A percentile compares a stretch with the other conserved stretches of the same genome.
phyloP scores from a whole-genome alignment of 92 coral and sea anemone genomes.

The Hydrozoanthus gracilis region DNA sequence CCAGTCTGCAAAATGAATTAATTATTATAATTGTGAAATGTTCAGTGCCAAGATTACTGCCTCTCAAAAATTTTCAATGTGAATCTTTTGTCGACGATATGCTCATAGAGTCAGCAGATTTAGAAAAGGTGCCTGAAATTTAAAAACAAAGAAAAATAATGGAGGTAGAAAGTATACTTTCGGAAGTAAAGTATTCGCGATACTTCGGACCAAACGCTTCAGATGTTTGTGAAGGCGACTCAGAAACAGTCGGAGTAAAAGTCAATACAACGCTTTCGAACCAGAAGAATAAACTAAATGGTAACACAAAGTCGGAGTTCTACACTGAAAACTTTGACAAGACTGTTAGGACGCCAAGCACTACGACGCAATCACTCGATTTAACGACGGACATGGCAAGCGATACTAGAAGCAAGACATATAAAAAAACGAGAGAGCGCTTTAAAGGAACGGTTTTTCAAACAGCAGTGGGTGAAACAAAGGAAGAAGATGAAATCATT shows the following conservation, averaged over 20 bases:
- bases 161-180: not conserved
- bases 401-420: not conserved
- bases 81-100: not conserved
- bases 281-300: not conserved
- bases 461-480: not conserved
- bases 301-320: not conserved
- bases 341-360: not conserved
- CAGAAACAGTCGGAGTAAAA: not conserved
- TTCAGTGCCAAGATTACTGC: not conserved
- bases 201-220: constrained; percentile 33
- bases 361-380: not conserved
- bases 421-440: not conserved
- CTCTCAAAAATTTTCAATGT: not conserved
- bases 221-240: not conserved
- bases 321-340: not conserved
- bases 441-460: not conserved
- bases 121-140: not conserved
- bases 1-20: constrained; percentile 18
- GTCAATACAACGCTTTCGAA: not conserved
- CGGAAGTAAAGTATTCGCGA: constrained; percentile 24
- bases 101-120: not conserved
- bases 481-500: not conserved
- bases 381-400: not conserved
- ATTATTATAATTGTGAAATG: not conserved
- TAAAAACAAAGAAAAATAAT: not conserved